Evolutionary conservation across 2,888 invertebrate species (phyloP), one percentile per base, ranked within the genome.

Genomic region (Xestia xanthographa): DNA sequence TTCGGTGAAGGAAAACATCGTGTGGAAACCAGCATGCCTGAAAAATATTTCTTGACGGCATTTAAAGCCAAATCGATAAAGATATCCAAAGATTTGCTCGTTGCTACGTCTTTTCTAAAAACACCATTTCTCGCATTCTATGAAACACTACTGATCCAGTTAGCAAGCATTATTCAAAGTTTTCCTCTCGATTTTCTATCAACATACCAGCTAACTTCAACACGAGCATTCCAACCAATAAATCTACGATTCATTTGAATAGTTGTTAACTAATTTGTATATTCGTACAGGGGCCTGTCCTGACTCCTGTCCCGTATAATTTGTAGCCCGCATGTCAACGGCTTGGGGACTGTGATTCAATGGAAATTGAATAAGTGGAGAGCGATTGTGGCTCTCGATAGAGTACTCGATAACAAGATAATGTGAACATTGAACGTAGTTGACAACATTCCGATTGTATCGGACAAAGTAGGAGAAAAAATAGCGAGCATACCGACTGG

Each of bases 191-290:
- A 29, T 48, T 34, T 71, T 72, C 66, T 67, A 70, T 81, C 65
- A 79, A 79, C 76, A 73, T 77, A 77, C 72, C 29, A 74, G 73
- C 41, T 5, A 56, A 73, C 63, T 69, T 65, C 66, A 66, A 79
- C 70, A 75, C 66, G 71, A 79, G 50, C 77, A 80, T 81, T 80
- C 80, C 74, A 66, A 48, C 58, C 86, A 87, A 91, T 91, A 92
- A 91, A 92, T 92, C 91, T 88, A 87, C 86, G 82, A 89, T 88
- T 87, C 85, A 87, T 87, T 89, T 88, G 85, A 86, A 89, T 86
- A 90, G 86, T 88, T 88, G 87, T 89, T 86, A 91, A 92, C 90
- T 91, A 90, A 92, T 92, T 92, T 92, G 92, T 92, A 90, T 92
- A 91, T 91, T 91, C 90, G 88, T 88, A 85, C 79, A 84, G 86